Evolutionary conservation across 2,797 vertebrate genomes (phyloP).

Genomic region (Lutjanus argentimaculatus): DNA sequence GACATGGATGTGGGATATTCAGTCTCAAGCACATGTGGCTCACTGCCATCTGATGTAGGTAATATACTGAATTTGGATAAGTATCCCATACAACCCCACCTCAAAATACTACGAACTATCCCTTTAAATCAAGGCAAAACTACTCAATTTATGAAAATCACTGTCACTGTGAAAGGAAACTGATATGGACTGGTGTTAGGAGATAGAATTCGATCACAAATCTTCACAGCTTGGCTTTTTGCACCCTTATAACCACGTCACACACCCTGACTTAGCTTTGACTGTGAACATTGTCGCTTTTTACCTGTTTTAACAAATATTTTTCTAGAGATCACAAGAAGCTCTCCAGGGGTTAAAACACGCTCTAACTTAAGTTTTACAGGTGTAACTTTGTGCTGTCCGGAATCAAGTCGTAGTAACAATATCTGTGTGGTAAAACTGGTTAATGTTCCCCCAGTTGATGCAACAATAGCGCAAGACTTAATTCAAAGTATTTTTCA

Average conservation of each 20-base stretch:
- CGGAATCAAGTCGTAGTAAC: not conserved
- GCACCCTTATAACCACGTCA: not conserved
- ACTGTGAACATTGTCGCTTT: not conserved
- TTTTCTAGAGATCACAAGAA: not conserved
- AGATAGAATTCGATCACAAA: not conserved
- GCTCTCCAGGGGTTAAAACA: not conserved
- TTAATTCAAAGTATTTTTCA: slow-evolving; percentile 34
- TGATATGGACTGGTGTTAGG: not conserved
- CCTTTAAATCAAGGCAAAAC: no score
- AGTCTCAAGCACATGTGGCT: not conserved
- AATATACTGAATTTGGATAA: no score
- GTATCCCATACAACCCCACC: no score
- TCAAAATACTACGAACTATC: no score
- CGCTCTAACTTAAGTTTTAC: not conserved
- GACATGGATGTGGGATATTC: slow-evolving; percentile 2
- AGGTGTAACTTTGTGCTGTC: slow-evolving; percentile 6
- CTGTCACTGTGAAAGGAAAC: not conserved
- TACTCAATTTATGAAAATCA: not conserved
- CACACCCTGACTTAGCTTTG: not conserved
- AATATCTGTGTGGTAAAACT: slow-evolving; percentile 4
- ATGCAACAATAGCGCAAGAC: slow-evolving; percentile 23
- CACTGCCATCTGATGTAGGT: no score
- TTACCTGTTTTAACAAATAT: not conserved
- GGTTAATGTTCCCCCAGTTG: slow-evolving; percentile 8
- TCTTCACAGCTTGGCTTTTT: not conserved